Conservation (phyloP, 2,113 vertebrate genomes). For the Scatophagus argus region DNA sequence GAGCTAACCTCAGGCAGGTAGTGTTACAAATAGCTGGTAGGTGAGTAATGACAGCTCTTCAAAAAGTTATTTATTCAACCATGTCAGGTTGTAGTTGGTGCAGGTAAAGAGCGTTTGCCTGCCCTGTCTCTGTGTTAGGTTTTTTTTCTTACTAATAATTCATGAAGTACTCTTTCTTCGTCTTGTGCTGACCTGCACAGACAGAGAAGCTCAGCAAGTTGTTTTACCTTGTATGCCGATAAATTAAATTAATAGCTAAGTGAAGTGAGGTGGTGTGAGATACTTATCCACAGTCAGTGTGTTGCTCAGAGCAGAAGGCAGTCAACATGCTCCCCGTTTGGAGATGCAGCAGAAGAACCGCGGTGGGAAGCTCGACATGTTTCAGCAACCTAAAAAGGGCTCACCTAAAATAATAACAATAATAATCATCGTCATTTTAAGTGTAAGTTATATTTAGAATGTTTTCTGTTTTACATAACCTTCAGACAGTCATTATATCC, state of each 20-base stretch:
- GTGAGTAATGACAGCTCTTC: conserved; percentile 81
- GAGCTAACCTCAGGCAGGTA: conserved; percentile 66
- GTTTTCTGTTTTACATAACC: too few species aligned
- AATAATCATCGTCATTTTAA: too few species aligned
- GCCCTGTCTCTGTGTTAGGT: conserved; percentile 34
- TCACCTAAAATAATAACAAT: too few species aligned
- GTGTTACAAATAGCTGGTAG: conserved; percentile 74
- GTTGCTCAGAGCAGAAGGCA: too few species aligned
- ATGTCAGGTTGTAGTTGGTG: conserved; percentile 40
- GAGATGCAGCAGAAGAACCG: too few species aligned
- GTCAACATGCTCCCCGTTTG: too few species aligned
- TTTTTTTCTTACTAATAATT: conserved; percentile 51
- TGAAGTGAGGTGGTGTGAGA: too few species aligned
- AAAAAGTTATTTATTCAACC: conserved; percentile 70
- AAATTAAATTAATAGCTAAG: conserved; percentile 6
- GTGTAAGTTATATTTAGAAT: too few species aligned
- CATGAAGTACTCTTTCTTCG: conserved; percentile 26
- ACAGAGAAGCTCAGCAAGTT: conserved; percentile 1
- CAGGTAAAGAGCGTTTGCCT: conserved; percentile 55
- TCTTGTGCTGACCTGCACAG: conserved; percentile 68
- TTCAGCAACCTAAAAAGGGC: too few species aligned
- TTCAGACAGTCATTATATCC: too few species aligned
- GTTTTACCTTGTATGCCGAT: conserved; percentile 11
- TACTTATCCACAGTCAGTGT: too few species aligned
- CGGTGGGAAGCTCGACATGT: too few species aligned